phyloP scores from a whole-genome alignment of 2,113 vertebrate species.

The Daphoenositta chrysoptera region DNA sequence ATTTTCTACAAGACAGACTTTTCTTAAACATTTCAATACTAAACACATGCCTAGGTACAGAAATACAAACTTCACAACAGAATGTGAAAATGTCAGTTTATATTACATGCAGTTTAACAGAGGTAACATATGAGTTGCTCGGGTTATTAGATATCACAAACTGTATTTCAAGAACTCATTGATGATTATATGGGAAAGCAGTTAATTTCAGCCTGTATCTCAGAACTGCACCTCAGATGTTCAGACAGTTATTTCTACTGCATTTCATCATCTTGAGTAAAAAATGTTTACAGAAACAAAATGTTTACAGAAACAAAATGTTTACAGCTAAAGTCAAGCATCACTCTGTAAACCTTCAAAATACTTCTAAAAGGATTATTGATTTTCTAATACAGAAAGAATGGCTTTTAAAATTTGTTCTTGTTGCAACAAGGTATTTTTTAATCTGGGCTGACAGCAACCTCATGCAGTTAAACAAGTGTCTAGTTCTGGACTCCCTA shows the following conservation, averaged over 20 bases:
- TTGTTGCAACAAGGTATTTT: not conserved
- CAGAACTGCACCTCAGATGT: not conserved
- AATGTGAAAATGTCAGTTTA: not conserved
- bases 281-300: not conserved
- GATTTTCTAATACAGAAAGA: not conserved
- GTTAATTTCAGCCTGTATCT: not conserved
- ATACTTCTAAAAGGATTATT: not conserved
- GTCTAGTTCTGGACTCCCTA: not conserved
- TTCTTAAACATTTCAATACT: not conserved
- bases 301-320: not conserved
- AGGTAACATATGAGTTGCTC: not conserved
- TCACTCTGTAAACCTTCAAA: not conserved
- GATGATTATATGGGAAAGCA: not conserved
- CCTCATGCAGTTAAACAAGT: not conserved
- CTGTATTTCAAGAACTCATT: not conserved
- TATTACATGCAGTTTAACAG: not conserved
- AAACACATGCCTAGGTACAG: not conserved
- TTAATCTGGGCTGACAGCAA: not conserved
- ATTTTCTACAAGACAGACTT: not conserved
- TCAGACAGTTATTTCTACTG: not conserved
- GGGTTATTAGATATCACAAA: not conserved
- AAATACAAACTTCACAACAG: not conserved
- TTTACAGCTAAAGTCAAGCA: not conserved
- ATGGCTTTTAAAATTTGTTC: not conserved
- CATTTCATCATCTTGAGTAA: not conserved